phyloP scores from a whole-genome alignment of 2,888 invertebrate species.

The Aleiodes alternator region DNA sequence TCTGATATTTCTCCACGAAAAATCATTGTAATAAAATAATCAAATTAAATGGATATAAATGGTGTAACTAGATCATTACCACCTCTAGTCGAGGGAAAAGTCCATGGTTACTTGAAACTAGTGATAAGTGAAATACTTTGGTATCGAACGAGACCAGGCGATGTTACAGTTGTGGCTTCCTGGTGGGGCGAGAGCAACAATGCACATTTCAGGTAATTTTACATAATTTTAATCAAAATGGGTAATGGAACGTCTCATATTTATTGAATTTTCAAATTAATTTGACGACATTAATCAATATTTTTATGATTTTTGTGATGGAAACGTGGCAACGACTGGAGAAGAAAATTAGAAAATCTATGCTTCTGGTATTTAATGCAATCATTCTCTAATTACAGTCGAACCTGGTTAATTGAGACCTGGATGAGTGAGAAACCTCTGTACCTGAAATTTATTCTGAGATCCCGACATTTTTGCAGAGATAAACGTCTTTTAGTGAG shows the following conservation, averaged over 20 bases:
- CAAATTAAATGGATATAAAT: slow-evolving; percentile 30
- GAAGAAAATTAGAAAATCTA: too few species aligned
- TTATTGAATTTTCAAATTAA: background rate
- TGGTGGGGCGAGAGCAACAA: slow-evolving; percentile 74
- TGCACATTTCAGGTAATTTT: slow-evolving; percentile 68
- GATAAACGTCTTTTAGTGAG: too few species aligned
- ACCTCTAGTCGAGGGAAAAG: slow-evolving; percentile 71
- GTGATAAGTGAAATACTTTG: slow-evolving; percentile 70
- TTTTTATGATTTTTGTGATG: too few species aligned
- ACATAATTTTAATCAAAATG: background rate
- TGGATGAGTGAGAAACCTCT: too few species aligned
- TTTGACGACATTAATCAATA: background rate
- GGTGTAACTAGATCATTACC: slow-evolving; percentile 67
- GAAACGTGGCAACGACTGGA: too few species aligned
- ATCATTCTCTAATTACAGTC: too few species aligned
- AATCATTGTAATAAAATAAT: background rate
- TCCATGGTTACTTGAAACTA: slow-evolving; percentile 69
- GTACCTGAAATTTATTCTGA: too few species aligned
- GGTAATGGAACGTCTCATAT: too few species aligned
- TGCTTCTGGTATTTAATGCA: too few species aligned
- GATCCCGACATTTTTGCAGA: too few species aligned
- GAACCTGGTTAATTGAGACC: too few species aligned
- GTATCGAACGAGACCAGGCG: slow-evolving; percentile 65
- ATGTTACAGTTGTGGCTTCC: slow-evolving; percentile 66
- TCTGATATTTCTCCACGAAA: background rate